A percentile compares a stretch with the other conserved stretches of the same genome.
Evolutionary conservation across 2,113 vertebrate genomes (phyloP).

Genomic region (Formicarius rufipectus): DNA sequence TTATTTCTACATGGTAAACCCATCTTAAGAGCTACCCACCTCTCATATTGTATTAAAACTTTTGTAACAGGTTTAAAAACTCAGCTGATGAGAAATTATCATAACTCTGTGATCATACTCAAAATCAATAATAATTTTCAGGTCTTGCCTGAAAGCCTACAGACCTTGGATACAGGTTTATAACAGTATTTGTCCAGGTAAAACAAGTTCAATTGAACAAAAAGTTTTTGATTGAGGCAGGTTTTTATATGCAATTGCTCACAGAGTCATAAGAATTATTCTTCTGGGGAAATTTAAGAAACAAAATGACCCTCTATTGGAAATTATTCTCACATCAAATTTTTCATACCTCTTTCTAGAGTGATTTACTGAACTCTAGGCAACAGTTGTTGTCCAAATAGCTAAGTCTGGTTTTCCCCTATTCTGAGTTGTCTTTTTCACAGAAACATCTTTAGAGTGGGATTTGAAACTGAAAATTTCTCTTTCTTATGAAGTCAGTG

Average conservation of each 20-base stretch:
- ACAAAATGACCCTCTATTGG: fast-evolving
- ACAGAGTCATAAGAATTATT: neutral
- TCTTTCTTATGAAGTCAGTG: neutral
- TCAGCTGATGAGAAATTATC: neutral
- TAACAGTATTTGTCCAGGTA: neutral
- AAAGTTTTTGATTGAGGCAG: neutral
- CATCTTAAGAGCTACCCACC: neutral
- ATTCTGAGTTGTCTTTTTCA: neutral
- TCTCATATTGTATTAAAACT: neutral
- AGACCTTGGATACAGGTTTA: neutral
- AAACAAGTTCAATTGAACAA: neutral
- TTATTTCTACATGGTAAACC: neutral
- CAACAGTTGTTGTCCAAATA: neutral
- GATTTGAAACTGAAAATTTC: neutral
- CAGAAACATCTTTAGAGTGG: neutral
- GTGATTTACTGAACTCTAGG: neutral
- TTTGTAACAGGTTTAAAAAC: neutral
- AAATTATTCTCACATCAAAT: neutral
- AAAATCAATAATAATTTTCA: neutral
- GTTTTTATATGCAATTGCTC: neutral
- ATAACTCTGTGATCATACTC: neutral
- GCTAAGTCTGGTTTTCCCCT: neutral
- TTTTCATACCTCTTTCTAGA: neutral
- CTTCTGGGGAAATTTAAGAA: neutral
- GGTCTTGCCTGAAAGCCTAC: neutral